These are phyloP conservation scores for Pasiphila rectangulata DNA, from an alignment of 2,888 invertebrate genomes.

Conservation along the genomic window DNA sequence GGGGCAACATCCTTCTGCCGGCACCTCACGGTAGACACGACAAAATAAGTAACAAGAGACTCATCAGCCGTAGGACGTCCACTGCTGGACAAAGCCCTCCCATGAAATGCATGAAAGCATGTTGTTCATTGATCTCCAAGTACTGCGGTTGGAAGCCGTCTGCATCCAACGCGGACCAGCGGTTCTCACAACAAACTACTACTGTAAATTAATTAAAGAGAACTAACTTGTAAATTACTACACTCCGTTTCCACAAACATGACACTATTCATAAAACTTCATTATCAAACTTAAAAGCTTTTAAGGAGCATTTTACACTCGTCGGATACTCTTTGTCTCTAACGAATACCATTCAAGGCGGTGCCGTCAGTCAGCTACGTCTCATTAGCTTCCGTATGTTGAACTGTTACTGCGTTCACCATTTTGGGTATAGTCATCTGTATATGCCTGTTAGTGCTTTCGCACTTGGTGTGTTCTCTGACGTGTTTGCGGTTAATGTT, in stretches of 20 bases:
- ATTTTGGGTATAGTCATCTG: constrained; percentile 30
- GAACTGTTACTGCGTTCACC: constrained; percentile 32
- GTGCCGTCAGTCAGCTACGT: constrained; percentile 28
- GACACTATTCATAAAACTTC: constrained; percentile 12
- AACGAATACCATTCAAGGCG: constrained; percentile 22
- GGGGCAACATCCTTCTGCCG: too few relatives aligned
- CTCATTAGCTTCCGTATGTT: constrained; percentile 28
- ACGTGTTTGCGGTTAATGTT: constrained; percentile 5
- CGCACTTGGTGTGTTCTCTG: constrained; percentile 22
- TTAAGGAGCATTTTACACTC: constrained; percentile 16
- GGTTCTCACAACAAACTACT: too few relatives aligned
- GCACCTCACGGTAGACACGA: too few relatives aligned
- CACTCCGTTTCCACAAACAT: constrained; percentile 11
- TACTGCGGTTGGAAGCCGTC: too few relatives aligned
- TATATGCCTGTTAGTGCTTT: constrained; percentile 25
- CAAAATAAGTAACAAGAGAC: too few relatives aligned
- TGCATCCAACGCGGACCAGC: too few relatives aligned
- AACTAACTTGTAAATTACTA: not conserved
- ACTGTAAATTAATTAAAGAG: too few relatives aligned
- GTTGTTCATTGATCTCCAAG: too few relatives aligned
- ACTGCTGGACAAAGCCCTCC: too few relatives aligned
- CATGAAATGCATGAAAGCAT: too few relatives aligned
- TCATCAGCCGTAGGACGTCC: too few relatives aligned
- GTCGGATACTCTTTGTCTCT: constrained; percentile 17
- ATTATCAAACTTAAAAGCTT: constrained; percentile 21